Evolutionary conservation across 1,140 invertebrate species (phyloP), one percentile per base, ranked within the genome.

Genomic region (Ruditapes philippinarum): DNA sequence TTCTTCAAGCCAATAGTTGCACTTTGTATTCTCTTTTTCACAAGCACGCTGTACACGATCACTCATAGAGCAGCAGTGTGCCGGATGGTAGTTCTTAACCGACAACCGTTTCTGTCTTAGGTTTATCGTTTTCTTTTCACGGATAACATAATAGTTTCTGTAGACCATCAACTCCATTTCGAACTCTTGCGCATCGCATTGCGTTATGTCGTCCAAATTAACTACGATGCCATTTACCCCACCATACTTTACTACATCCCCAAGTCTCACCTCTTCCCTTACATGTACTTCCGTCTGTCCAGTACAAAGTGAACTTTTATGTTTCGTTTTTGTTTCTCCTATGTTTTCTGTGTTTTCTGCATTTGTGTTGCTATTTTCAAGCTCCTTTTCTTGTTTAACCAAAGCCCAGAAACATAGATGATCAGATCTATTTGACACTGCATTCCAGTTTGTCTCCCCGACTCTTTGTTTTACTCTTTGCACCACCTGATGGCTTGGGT

Each of bases 381-480:
- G 1, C 9, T 62, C 57, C 3, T 25, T 62, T 25, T 62, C 25
- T 4, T 62, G 1, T 11, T 4, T 7, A 28, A 79, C 76, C 25
- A 25, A 45, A 7, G 76, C 40, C 76, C 76, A 79, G 49, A 54
- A 79, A 57, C 76, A 79, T 7, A 79, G 33, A n/a, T 79, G 76
- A 28, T 79, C 76, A 17, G 76, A 79, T 79, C 76, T 79, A 33
- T 79, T 79, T 7, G 42, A 51, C 11, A 51, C 38, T 14, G 28
- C 3, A 17, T 22, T n/a, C 76, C 76, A 79, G 25, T 79, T 79
- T 57, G 25, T 79, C 40, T 79, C 76, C 0, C 76, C 51, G 38
- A 79, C 51, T 45, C 76, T 49, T 36, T 36, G 28, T 33, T 25
- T 79, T 7, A 31, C 76, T n/a, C 76, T 19, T 17, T 79, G 0